Percentiles rank a stretch among this genome's conserved stretches.
phyloP scores from a whole-genome alignment of 1,140 invertebrate species.

The Psilanteris sp. region DNA sequence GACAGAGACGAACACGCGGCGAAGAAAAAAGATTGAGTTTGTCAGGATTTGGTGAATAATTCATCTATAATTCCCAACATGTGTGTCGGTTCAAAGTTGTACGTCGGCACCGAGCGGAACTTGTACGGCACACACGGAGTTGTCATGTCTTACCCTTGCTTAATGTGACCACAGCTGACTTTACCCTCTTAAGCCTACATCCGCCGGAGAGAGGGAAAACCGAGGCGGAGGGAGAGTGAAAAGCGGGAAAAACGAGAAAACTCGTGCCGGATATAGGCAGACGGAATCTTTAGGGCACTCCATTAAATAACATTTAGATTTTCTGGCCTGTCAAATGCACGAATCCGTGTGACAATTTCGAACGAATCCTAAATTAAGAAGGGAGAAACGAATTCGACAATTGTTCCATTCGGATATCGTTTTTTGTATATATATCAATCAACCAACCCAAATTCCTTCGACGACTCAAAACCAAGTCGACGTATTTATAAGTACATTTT shows the following conservation, averaged over 20 bases:
- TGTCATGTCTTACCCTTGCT: conserved; percentile 21
- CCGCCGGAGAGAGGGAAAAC: background rate
- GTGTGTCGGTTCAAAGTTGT: conserved; percentile 32
- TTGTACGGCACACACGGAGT: background rate
- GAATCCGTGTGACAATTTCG: too few relatives aligned
- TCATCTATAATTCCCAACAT: conserved; percentile 33
- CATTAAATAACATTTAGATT: conserved; percentile 11
- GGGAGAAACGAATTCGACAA: too few relatives aligned
- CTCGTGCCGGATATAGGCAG: conserved; percentile 21
- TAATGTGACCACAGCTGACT: conserved; percentile 19
- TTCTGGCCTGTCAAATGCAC: too few relatives aligned
- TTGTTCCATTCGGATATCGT: too few relatives aligned
- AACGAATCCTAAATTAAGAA: too few relatives aligned
- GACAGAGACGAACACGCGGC: background rate
- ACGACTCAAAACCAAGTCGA: too few relatives aligned
- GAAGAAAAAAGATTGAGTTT: conserved; percentile 2
- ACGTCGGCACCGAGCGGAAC: conserved; percentile 12
- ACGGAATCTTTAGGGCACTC: background rate
- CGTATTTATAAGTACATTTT: too few relatives aligned
- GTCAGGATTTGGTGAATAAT: conserved; percentile 29
- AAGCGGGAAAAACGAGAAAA: conserved; percentile 18
- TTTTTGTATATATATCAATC: too few relatives aligned
- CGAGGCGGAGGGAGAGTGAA: background rate
- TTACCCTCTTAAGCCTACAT: conserved; percentile 16
- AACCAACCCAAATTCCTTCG: too few relatives aligned